Base-by-base conservation (phyloP, 2,888 invertebrate species). In the Philereme transversata region DNA sequence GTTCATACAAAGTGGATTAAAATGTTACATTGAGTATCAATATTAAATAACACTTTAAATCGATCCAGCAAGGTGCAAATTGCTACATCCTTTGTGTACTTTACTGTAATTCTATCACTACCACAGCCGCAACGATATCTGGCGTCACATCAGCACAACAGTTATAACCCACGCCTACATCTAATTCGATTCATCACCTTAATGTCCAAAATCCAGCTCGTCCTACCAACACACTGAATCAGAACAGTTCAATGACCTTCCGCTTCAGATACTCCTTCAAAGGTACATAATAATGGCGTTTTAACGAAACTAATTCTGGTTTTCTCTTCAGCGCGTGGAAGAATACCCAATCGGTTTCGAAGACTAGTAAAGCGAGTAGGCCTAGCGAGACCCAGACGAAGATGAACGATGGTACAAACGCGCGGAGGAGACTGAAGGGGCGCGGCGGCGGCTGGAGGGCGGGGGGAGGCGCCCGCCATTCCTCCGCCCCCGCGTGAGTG, bases 271-370 rank as follows among this genome's bases (percentile, higher is more conserved):
- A 96, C 78, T 97, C 95, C 84, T 97, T 97, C 59, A 97, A 91
- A 34, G 97, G 97, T 75, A 95, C 95, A 87, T 97, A 97, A 87
- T 97, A 96, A 77, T 97, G 96, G 73, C 95, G 95, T 64, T 95
- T 94, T 59, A 97, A 93, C 51, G 96, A 93, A 43, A 94, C 81
- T 87, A 97, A 94, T 88, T 97, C 97, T 36, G 97, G 97, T 78
- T 95, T 94, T 77, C 95, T 95, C 63, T 95, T 94, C 63, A 97
- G 84, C 41, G 93, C 92, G 60, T 94, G 94, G 71, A 97, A 94
- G 0, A 95, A 82, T 57, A 95, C 94, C 81, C 95, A 94, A 83
- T 97, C 97, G 11, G 96, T 96, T 86, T 97, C 97, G 86, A 97
- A 94, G 58, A 97, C 90, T 40, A 97, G 81, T 9, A 97, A 88